A percentile compares a stretch with the other conserved stretches of the same genome.
phyloP scores from a whole-genome alignment of 2,797 vertebrate species.

The Chrysocyon brachyurus region DNA sequence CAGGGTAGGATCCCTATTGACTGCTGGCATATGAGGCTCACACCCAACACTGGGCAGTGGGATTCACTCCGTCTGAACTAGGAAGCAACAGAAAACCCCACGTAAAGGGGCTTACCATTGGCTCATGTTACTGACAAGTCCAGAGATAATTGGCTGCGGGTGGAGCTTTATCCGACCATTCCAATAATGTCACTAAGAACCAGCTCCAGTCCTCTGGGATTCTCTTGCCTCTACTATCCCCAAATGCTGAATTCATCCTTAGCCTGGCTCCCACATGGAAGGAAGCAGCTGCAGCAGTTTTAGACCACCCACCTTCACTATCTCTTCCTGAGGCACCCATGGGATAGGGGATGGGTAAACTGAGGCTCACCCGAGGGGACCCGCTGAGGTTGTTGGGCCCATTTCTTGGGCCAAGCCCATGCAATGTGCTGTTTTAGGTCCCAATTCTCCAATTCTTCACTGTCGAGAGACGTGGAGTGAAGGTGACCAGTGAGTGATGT shows the following conservation, averaged over 20 bases:
- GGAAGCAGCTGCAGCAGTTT: not conserved
- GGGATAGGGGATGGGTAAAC: not conserved
- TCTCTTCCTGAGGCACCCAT: not conserved
- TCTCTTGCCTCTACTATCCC: not conserved
- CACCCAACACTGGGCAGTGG: not conserved
- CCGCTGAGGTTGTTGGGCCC: not conserved
- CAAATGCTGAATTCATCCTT: not conserved
- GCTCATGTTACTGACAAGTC: not conserved
- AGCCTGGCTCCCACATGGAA: not conserved
- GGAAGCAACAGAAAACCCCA: not conserved
- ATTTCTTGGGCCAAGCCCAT: not conserved
- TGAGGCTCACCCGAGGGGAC: not conserved
- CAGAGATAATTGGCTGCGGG: not conserved
- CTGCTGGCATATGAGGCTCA: not conserved
- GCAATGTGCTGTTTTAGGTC: not conserved
- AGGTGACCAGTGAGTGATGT: rapidly evolving
- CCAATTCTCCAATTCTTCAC: not conserved
- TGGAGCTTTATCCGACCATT: not conserved
- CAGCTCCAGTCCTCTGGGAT: not conserved
- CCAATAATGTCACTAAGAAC: not conserved
- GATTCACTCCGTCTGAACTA: not conserved
- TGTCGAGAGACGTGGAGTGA: not conserved
- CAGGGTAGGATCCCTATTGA: not conserved
- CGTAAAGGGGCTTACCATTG: not conserved
- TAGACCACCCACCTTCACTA: not conserved